These are phyloP conservation scores for Liolophura sinensis DNA, from an alignment of 1,140 invertebrate genomes.

Conservation along the genomic window DNA sequence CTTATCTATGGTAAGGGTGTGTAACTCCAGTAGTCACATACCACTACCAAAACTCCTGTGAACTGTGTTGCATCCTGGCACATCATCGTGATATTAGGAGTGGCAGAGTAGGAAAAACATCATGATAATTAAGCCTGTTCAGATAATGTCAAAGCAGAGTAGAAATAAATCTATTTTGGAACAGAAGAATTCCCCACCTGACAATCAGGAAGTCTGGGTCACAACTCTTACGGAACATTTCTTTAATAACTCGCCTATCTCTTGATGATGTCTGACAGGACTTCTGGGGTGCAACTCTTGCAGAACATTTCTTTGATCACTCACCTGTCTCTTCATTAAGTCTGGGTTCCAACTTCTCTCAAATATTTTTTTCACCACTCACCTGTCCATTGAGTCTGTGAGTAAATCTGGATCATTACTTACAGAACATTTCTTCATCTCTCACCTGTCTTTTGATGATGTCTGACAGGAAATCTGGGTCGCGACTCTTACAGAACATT, in stretches of 20 bases:
- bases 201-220: constrained; percentile 91
- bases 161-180: no score
- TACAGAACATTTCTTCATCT: background rate
- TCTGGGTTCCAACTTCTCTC: no score
- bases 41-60: no score
- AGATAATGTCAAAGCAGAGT: no score
- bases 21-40: background rate
- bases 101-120: no score
- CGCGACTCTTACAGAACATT: constrained; percentile 83
- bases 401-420: no score
- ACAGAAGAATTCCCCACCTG: no score
- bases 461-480: constrained; percentile 90
- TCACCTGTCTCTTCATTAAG: no score
- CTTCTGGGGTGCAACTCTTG: constrained; percentile 85
- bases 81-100: background rate
- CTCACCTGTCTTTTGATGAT: constrained; percentile 81
- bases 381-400: no score
- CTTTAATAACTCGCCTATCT: constrained; percentile 75
- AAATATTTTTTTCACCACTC: no score
- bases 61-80: background rate
- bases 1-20: background rate
- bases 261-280: constrained; percentile 90
- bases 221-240: constrained; percentile 84
- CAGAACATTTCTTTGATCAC: constrained; percentile 92
- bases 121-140: no score